Conservation (phyloP, 2,888 invertebrate genomes). For the Gymnoscelis rufifasciata region DNA sequence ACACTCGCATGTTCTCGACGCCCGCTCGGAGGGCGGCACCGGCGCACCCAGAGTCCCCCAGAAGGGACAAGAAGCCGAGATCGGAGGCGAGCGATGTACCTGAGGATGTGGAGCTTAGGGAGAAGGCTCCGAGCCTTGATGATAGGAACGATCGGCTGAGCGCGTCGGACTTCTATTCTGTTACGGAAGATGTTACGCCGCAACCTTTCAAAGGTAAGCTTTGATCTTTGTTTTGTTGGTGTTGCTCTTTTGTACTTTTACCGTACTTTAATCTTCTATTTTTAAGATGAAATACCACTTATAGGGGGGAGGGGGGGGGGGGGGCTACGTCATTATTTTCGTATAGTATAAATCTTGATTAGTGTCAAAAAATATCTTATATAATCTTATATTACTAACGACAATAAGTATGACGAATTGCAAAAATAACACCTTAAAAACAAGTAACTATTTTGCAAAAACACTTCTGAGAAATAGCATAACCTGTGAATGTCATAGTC, state of each 20-base stretch:
- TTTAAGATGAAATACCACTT: no score
- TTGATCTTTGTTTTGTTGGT: neutral
- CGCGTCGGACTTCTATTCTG: constrained; percentile 72
- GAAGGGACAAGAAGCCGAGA: constrained; percentile 69
- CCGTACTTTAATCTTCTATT: no score
- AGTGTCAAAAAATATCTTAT: no score
- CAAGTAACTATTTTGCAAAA: constrained; percentile 1
- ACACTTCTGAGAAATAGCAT: constrained; percentile 16
- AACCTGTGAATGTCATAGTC: constrained; percentile 18
- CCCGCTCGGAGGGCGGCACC: constrained; percentile 65
- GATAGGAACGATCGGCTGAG: constrained; percentile 62
- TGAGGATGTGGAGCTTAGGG: constrained; percentile 50
- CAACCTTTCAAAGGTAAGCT: constrained; percentile 70
- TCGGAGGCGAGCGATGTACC: constrained; percentile 36
- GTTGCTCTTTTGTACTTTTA: no score
- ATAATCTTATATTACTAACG: no score
- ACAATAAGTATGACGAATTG: no score
- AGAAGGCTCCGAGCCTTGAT: constrained; percentile 37
- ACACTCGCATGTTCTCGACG: constrained; percentile 74
- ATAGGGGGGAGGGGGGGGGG: no score
- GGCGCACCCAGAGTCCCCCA: constrained; percentile 66
- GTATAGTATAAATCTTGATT: no score
- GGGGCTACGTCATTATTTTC: no score
- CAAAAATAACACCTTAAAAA: no score
- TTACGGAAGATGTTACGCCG: constrained; percentile 70